Evolutionary conservation across 2,888 invertebrate genomes (phyloP), one percentile per base, ranked within the genome.

Genomic region (Coremacera marginata): DNA sequence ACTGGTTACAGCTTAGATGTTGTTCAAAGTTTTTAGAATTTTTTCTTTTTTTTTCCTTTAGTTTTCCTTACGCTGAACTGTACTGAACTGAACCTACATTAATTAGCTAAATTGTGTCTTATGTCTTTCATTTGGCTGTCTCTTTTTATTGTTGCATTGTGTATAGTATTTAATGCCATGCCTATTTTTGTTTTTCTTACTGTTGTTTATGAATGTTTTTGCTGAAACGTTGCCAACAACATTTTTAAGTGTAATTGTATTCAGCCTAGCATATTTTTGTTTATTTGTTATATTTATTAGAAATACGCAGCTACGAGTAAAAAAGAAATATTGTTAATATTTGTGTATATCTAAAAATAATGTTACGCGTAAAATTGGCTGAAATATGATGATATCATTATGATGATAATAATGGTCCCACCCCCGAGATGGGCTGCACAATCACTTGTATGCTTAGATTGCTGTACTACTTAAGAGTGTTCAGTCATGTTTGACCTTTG

Each of bases 101-200:
- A 78, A 79, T 80, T 79, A 79, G 77, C 67, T 79, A 70, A 78
- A 77, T 77, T 76, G 70, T 78, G 78, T 77, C 34, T 63, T n/a
- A n/a, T 52, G 67, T 70, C 52, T 68, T 70, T 62, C 70, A 27
- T 25, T 52, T 70, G 22, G 16, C 44, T 25, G 31, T 44, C 16
- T 44, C 25, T 11, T 19, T 34, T 27, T 71, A 37, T 76, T 76
- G 77, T 62, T 68, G 67, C 3, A 5, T 67, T 19, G 55, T 67
- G 8, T 37, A 37, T 37, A n/a, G n/a, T n/a, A 8, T 37, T 37
- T 37, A 37, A 8, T 8, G 37, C 8, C 7, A 31, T 3, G 31
- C 31, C 5, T 31, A 31, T 31, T 31, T 1, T 73, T 34, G 44
- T 68, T 74, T 49, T 49, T 73, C 27, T n/a, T 16, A 16, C 25